Evolutionary conservation across 2,888 invertebrate species (phyloP).

Genomic region (Dioctria linearis): DNA sequence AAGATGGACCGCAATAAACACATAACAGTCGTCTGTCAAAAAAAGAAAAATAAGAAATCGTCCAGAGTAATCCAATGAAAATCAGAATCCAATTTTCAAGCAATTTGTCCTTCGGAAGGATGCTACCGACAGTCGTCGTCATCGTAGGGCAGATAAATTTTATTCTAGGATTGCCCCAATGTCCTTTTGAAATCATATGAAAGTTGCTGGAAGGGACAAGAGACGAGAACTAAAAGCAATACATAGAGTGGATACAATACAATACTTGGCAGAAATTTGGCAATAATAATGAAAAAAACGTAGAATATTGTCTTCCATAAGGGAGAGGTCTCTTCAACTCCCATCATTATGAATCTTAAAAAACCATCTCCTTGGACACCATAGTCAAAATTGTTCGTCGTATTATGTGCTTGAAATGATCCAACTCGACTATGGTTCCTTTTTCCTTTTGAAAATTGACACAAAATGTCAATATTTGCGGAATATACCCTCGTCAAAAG

Average conservation of each 20-base stretch:
- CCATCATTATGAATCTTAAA: too few species aligned
- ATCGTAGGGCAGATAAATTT: not conserved
- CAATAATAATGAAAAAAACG: too few species aligned
- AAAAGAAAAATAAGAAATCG: not conserved
- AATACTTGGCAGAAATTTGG: too few species aligned
- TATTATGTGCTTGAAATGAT: too few species aligned
- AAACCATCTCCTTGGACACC: too few species aligned
- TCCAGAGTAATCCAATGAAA: slow-evolving; percentile 26
- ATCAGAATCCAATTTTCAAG: slow-evolving; percentile 34
- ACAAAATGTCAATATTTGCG: slow-evolving; percentile 34
- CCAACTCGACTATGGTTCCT: too few species aligned
- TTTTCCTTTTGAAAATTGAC: not conserved
- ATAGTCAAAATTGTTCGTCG: too few species aligned
- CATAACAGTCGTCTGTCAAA: slow-evolving; percentile 1
- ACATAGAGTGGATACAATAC: too few species aligned
- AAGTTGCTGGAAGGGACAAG: too few species aligned
- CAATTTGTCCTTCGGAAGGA: slow-evolving; percentile 28
- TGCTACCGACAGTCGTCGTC: slow-evolving; percentile 7
- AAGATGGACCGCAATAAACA: slow-evolving; percentile 25
- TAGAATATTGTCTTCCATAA: too few species aligned
- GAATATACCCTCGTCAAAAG: slow-evolving; percentile 27
- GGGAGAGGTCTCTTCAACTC: too few species aligned
- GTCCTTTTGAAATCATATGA: not conserved
- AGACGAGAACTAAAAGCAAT: too few species aligned
- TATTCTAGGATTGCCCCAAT: slow-evolving; percentile 19